These are phyloP conservation scores for Myrmecophaga tridactyla DNA, from an alignment of 2,113 vertebrate genomes.

Conservation along the genomic window DNA sequence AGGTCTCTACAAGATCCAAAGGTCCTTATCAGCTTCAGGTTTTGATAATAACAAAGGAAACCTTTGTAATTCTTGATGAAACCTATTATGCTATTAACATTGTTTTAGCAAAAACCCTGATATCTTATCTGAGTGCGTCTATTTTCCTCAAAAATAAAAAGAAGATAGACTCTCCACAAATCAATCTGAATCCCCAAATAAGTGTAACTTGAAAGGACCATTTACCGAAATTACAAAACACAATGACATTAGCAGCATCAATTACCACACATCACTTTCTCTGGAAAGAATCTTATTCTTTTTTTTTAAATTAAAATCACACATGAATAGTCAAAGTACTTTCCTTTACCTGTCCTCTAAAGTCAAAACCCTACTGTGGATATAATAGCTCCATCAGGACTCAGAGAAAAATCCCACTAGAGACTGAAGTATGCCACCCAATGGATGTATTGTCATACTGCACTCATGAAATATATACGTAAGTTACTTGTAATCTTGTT, in stretches of 20 bases:
- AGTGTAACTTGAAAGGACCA: background rate
- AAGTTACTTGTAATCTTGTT: background rate
- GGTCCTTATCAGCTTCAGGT: slow-evolving; percentile 1
- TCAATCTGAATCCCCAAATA: background rate
- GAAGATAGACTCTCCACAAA: background rate
- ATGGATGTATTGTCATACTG: slow-evolving; percentile 49
- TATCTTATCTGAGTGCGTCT: slow-evolving; percentile 20
- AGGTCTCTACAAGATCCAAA: slow-evolving; percentile 20
- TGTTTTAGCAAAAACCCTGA: background rate
- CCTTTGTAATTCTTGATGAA: slow-evolving; percentile 31
- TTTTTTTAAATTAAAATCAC: slow-evolving; percentile 40
- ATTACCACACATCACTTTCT: background rate
- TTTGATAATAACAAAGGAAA: slow-evolving; percentile 33
- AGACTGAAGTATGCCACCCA: slow-evolving; percentile 69
- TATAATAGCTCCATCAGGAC: background rate
- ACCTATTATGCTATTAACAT: background rate
- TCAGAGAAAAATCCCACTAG: slow-evolving; percentile 4
- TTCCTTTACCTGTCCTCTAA: background rate
- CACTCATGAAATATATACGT: slow-evolving; percentile 22
- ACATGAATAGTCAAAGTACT: slow-evolving; percentile 7
- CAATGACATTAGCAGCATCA: background rate
- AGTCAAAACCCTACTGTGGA: slow-evolving; percentile 1
- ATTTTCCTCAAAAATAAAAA: background rate
- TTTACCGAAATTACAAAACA: slow-evolving; percentile 21
- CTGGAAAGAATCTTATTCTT: slow-evolving; percentile 38